Evolutionary conservation across 1,140 invertebrate species (phyloP), one percentile per base, ranked within the genome.

Genomic region (Delia radicum): DNA sequence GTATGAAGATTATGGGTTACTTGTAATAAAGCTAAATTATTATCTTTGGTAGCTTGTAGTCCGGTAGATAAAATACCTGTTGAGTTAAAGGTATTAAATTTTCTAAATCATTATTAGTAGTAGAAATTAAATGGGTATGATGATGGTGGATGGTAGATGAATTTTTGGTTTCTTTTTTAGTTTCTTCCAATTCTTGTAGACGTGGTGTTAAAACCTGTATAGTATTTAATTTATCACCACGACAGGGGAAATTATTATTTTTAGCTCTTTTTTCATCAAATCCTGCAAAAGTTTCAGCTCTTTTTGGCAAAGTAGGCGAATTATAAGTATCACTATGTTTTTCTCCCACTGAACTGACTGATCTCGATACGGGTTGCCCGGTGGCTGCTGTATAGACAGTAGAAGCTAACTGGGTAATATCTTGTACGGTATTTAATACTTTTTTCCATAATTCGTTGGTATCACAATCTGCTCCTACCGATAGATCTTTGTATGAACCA

Each of bases 281-380:
- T 2, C 96, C 96, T 10, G 95, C 95, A 87, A 98, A 98, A 0
- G 96, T 98, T 88, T 98, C 96, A 0, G 96, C 96, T 33, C 96
- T 88, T 80, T 96, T 93, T 4, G 96, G 96, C 75, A 98, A 86
- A 21, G 94, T 93, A 8, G 95, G 93, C 21, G 93, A 93, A 48
- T 93, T 90, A 82, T 94, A 96, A 8, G 92, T 90, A 8, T 92
- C 91, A 80, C 93, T 96, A 76, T 96, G 93, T 75, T 94, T 91
- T 86, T 98, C 96, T 18, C 95, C 95, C 5, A 94, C 96, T 28
- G 95, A 97, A 87, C 95, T 97, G 1, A 96, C 92, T 82, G 95
- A 96, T 65, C 96, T 90, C 12, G 94, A 95, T 8, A 86, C 81
- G 5, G 85, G 82, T 12, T 97, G 87, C 72, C 93, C 92, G 1